phyloP scores from a whole-genome alignment of 1,140 invertebrate species.

The Drosophila elegans region DNA sequence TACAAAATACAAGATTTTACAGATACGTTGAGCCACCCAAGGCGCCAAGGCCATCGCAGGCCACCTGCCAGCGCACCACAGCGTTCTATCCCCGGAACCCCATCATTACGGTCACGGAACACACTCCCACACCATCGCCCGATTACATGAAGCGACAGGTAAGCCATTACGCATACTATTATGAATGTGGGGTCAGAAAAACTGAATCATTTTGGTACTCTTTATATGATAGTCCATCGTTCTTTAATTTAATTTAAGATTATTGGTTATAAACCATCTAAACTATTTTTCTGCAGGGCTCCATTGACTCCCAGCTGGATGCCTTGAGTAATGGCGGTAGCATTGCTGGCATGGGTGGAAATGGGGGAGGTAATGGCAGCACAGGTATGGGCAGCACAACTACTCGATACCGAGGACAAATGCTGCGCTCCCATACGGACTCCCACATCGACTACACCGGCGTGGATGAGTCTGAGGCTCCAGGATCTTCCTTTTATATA shows the following conservation, averaged over 20 bases:
- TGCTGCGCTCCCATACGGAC: slow-evolving; percentile 96
- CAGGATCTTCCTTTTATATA: slow-evolving; percentile 96
- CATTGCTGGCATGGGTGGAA: slow-evolving; percentile 62
- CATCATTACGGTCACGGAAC: slow-evolving; percentile 98
- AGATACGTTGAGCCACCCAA: slow-evolving; percentile 84
- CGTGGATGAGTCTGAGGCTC: slow-evolving; percentile 92
- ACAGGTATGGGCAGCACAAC: slow-evolving; percentile 57
- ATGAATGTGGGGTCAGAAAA: neutral
- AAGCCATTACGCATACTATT: neutral
- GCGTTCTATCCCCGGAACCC: slow-evolving; percentile 90
- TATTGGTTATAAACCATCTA: too few relatives aligned
- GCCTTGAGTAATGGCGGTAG: slow-evolving; percentile 88
- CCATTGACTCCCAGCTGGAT: slow-evolving; percentile 92
- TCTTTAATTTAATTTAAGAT: neutral
- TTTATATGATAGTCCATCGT: neutral
- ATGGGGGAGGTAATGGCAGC: slow-evolving; percentile 70
- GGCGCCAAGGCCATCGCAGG: slow-evolving; percentile 65
- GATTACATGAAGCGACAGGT: slow-evolving; percentile 93
- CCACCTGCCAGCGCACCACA: slow-evolving; percentile 69
- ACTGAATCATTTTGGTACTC: neutral
- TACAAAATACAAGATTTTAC: slow-evolving; percentile 83
- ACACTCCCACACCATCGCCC: slow-evolving; percentile 94
- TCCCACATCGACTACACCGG: slow-evolving; percentile 95
- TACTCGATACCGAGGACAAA: slow-evolving; percentile 78
- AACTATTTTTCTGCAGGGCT: slow-evolving; percentile 86